Evolutionary conservation across 2,888 invertebrate species (phyloP).

Genomic region (Zonitis immaculata): DNA sequence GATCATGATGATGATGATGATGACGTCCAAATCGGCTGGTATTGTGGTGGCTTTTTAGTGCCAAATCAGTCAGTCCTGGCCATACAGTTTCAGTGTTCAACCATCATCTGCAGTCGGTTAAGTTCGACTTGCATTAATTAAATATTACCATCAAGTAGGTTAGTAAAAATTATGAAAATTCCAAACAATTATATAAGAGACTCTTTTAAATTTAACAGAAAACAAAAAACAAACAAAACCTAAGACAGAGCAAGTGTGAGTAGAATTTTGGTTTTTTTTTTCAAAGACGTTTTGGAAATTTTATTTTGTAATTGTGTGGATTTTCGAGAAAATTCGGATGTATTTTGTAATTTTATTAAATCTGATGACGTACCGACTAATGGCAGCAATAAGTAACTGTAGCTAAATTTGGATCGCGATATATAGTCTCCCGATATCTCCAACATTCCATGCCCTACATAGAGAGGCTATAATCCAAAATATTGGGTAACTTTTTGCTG

Average conservation of each 20-base stretch:
- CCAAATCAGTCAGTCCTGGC: background rate
- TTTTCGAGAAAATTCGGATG: too few relatives aligned
- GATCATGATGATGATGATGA: background rate
- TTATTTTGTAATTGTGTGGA: too few relatives aligned
- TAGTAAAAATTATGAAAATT: background rate
- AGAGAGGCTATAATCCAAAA: slow-evolving; percentile 23
- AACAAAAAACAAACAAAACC: too few relatives aligned
- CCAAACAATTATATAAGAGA: too few relatives aligned
- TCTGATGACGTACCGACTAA: background rate
- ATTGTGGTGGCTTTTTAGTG: background rate
- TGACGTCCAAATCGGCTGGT: background rate
- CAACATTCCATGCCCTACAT: slow-evolving; percentile 39
- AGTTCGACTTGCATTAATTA: background rate
- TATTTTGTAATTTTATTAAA: background rate
- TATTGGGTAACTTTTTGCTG: background rate
- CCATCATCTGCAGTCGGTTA: background rate
- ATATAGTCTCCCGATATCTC: background rate
- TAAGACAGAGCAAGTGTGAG: too few relatives aligned
- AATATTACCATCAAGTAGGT: background rate
- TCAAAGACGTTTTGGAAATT: too few relatives aligned
- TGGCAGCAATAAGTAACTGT: too few relatives aligned
- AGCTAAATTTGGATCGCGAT: background rate
- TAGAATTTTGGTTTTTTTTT: too few relatives aligned
- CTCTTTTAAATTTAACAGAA: too few relatives aligned
- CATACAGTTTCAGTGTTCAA: background rate